Percentiles rank a stretch among this genome's conserved stretches.
These are phyloP conservation scores for Pteropus rufus DNA, from an alignment of 2,797 vertebrate genomes.

Conservation along the genomic window DNA sequence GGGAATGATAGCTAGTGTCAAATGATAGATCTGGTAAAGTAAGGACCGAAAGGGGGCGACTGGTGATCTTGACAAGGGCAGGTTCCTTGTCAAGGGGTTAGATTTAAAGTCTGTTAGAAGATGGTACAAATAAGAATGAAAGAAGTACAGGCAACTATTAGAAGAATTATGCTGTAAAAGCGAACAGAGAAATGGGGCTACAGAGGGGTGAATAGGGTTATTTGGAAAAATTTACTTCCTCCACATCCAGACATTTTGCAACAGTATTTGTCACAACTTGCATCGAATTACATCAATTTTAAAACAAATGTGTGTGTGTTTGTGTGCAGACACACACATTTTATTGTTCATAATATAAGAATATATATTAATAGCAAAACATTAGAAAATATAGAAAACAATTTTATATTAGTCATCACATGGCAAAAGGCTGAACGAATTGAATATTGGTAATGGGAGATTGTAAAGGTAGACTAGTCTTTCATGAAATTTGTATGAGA, in stretches of 20 bases:
- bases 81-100: neutral
- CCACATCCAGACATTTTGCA: neutral
- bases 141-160: neutral
- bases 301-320: neutral
- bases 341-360: neutral
- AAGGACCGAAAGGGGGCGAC: neutral
- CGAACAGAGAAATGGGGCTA: too few relatives aligned
- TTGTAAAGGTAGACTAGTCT: neutral
- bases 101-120: neutral
- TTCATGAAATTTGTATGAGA: neutral
- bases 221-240: neutral
- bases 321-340: neutral
- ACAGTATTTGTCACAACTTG: neutral
- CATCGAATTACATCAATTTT: neutral
- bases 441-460: neutral
- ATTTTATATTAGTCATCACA: neutral
- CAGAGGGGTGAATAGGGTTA: too few relatives aligned
- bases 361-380: neutral
- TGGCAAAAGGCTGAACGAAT: neutral
- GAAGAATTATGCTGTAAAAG: too few relatives aligned
- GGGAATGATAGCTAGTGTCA: neutral
- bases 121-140: neutral
- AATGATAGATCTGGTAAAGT: neutral
- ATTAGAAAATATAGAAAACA: neutral
- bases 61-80: neutral